Conservation (phyloP, 2,888 invertebrate genomes). For the Odontocerum albicorne region DNA sequence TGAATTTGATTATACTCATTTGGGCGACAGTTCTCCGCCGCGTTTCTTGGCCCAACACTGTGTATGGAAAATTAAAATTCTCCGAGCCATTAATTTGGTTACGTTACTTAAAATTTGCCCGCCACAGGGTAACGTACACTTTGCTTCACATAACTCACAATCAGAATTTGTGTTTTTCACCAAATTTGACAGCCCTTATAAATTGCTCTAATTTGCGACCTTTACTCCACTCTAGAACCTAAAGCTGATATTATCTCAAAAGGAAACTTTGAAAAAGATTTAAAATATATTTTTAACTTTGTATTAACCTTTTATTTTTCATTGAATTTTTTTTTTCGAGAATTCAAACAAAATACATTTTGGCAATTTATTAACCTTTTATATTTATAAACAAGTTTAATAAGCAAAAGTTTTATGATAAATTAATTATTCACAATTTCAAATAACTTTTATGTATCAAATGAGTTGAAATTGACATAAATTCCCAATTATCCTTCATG, state of each 20-base stretch:
- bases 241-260: constrained; percentile 15
- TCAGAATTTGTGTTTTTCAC: constrained; percentile 17
- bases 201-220: constrained; percentile 17
- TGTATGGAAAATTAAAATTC: constrained; percentile 10
- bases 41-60: no score
- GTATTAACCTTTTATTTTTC: no score
- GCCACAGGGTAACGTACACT: neutral
- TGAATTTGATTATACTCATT: constrained; percentile 11
- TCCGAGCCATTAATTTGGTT: constrained; percentile 9
- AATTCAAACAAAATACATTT: no score
- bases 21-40: neutral
- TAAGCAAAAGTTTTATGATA: no score
- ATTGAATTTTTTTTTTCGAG: no score
- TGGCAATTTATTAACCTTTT: no score
- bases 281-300: constrained; percentile 5
- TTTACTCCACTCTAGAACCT: no score
- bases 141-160: constrained; percentile 14
- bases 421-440: no score
- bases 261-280: constrained; percentile 1
- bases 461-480: no score
- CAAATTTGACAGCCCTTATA: constrained; percentile 15
- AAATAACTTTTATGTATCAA: no score
- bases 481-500: no score
- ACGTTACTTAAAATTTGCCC: constrained; percentile 5
- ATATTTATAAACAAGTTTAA: no score